These are phyloP conservation scores for Chromoteleia sp. DNA, from an alignment of 2,888 invertebrate species.

Conservation along the genomic window DNA sequence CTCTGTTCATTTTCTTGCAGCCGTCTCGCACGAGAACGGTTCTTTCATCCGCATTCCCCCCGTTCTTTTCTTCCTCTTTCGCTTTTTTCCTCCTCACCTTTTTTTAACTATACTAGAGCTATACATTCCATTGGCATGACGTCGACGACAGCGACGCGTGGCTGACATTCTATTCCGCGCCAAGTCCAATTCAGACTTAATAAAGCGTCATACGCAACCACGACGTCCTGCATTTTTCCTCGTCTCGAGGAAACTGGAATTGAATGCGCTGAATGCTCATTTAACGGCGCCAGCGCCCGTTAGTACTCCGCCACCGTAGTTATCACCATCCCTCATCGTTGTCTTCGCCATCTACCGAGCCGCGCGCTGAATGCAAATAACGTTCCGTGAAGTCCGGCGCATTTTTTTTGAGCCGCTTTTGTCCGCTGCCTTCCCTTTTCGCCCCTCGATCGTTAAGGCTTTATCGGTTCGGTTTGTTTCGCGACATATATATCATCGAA, in stretches of 20 bases:
- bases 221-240: conserved; percentile 74
- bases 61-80: conserved; percentile 14
- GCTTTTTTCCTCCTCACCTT: conserved; percentile 6
- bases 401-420: conserved; percentile 54
- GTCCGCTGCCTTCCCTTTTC: conserved; percentile 4
- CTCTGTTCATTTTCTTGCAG: conserved; percentile 46
- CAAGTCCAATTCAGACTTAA: conserved; percentile 81
- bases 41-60: conserved; percentile 26
- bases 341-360: conserved; percentile 55
- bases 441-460: conserved; percentile 32
- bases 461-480: conserved; percentile 33
- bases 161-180: conserved; percentile 79
- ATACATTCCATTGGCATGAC: conserved; percentile 66
- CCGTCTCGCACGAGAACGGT: conserved; percentile 32
- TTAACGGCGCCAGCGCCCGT: conserved; percentile 74
- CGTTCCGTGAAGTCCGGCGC: conserved; percentile 32
- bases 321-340: conserved; percentile 69
- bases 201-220: conserved; percentile 82
- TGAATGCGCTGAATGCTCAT: conserved; percentile 81
- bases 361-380: conserved; percentile 62
- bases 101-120: conserved; percentile 35
- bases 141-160: conserved; percentile 67
- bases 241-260: conserved; percentile 72
- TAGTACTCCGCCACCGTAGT: conserved; percentile 55
- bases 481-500: conserved; percentile 31